Evolutionary conservation across 2,113 vertebrate species (phyloP).

Genomic region (Malaclemys terrapin): DNA sequence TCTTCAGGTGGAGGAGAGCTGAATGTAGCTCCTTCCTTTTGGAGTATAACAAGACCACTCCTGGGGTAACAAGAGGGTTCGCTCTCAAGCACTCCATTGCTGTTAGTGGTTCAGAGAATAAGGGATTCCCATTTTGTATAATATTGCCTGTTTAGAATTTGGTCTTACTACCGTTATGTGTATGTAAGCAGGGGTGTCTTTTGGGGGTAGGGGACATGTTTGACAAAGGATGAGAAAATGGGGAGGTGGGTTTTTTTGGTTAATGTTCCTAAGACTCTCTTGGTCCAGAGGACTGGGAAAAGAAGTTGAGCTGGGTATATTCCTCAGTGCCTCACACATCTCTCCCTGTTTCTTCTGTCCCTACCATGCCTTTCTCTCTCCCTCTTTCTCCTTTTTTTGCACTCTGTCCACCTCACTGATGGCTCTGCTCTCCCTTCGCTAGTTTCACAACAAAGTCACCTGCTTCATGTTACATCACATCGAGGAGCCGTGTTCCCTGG

Average conservation of each 20-base stretch:
- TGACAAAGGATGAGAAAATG: not conserved
- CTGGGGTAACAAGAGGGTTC: not conserved
- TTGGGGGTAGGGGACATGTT: not conserved
- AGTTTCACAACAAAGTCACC: constrained; percentile 99
- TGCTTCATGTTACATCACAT: constrained; percentile 99
- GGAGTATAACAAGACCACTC: not conserved
- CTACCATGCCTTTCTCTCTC: not conserved
- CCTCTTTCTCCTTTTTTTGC: not conserved
- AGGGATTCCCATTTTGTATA: not conserved
- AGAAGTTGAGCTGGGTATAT: not conserved
- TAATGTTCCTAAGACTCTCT: not conserved
- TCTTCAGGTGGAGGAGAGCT: not conserved
- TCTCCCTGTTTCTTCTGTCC: accelerated
- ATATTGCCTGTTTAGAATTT: not conserved
- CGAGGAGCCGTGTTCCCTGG: constrained; percentile 95
- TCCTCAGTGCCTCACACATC: not conserved
- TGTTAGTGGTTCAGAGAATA: not conserved
- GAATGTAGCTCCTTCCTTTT: not conserved
- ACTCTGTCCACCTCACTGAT: not conserved
- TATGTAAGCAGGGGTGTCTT: not conserved
- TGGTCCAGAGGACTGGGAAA: not conserved
- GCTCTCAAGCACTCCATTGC: not conserved
- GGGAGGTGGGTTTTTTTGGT: not conserved
- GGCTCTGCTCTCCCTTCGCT: constrained; percentile 25
- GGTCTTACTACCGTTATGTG: not conserved